phyloP scores from a whole-genome alignment of 2,888 invertebrate genomes.

The Diogma glabrata region DNA sequence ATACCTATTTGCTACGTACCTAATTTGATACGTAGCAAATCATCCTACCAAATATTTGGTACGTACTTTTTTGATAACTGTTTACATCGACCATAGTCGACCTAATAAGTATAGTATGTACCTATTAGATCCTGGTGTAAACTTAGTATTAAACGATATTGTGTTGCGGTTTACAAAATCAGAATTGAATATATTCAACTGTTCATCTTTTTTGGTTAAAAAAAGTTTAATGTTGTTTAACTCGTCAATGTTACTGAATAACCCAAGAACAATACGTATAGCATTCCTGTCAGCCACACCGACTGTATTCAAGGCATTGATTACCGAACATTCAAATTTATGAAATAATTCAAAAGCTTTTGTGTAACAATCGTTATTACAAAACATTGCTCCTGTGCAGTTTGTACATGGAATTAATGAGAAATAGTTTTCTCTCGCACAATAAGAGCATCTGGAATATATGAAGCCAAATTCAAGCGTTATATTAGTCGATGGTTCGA shows the following conservation, averaged over 20 bases:
- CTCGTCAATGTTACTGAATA: slow-evolving; percentile 27
- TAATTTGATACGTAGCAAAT: too few relatives aligned
- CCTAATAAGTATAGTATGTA: too few relatives aligned
- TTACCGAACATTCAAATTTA: slow-evolving; percentile 59
- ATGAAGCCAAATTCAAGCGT: too few relatives aligned
- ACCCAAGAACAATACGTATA: slow-evolving; percentile 45
- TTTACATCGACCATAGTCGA: too few relatives aligned
- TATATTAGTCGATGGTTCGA: slow-evolving; percentile 56
- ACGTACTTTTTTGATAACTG: too few relatives aligned
- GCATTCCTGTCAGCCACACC: slow-evolving; percentile 61
- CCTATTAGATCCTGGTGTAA: too few relatives aligned
- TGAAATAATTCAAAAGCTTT: slow-evolving; percentile 59
- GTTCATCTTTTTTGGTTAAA: slow-evolving; percentile 24
- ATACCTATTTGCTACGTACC: too few relatives aligned
- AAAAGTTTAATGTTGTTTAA: too few relatives aligned
- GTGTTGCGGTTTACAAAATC: too few relatives aligned
- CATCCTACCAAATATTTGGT: too few relatives aligned
- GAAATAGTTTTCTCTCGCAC: slow-evolving; percentile 31
- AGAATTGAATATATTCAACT: slow-evolving; percentile 29
- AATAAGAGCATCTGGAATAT: slow-evolving; percentile 35
- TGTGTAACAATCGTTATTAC: slow-evolving; percentile 32
- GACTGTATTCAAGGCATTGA: slow-evolving; percentile 53
- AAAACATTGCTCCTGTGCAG: slow-evolving; percentile 35
- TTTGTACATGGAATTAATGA: slow-evolving; percentile 33
- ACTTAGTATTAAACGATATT: too few relatives aligned